Base-by-base conservation (phyloP, 2,888 invertebrate species). In the Spisula subtruncata region DNA sequence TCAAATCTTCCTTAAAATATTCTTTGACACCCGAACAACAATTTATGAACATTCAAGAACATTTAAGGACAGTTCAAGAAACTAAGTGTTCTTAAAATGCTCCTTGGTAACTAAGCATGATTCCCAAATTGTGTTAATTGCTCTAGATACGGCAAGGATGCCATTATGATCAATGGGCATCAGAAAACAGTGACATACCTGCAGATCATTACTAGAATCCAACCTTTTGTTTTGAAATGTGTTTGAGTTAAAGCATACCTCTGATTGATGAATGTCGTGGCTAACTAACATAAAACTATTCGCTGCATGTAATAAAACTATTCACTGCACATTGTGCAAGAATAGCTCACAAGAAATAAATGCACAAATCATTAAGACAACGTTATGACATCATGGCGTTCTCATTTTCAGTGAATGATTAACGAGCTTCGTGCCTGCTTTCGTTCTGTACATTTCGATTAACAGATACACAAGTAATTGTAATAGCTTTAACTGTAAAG, bases 331-430 rank as follows among this genome's bases (percentile, higher is more conserved):
- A 41, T n/a, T 66, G 25, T 2, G 6, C 0, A 66, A 66, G 60
- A 66, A 66, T 66, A 66, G 60, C 25, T 25, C 25, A 25, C 20
- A 66, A 12, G 25, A 25, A 66, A 66, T n/a, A 66, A 66, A 66
- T 25, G 60, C n/a, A 66, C 25, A 25, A 66, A 66, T 66, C 60
- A 66, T 66, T n/a, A 25, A 66, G 60, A n/a, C 60, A n/a, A 66
- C n/a, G 60, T 66, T n/a, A 66, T 66, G 60, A n/a, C 60, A 66
- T 66, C 25, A 25, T 66, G n/a, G 60, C 25, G 12, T 51, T 66
- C 12, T 66, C 25, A 66, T 66, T 66, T 25, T 66, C 25, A 66
- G 25, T 25, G 25, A 66, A 66, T 66, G 60, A 66, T 25, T 66
- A 25, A 66, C 25, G n/a, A 12, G 10, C 25, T 66, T 25, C 60